Conservation (phyloP, 2,888 invertebrate genomes). For the Morpho achilles region DNA sequence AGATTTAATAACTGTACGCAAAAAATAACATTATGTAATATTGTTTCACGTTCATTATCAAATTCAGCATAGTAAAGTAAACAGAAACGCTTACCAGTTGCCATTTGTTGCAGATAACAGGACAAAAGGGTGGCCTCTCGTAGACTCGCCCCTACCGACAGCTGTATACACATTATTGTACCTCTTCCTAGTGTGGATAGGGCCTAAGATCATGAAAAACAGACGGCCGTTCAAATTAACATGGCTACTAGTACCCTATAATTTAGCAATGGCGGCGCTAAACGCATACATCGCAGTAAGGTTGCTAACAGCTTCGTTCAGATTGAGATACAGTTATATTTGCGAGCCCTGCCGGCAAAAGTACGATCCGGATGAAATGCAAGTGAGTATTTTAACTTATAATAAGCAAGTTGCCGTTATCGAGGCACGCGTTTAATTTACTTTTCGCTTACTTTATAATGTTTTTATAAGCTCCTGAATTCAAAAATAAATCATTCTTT, state of each 20-base stretch:
- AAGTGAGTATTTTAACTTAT: slow-evolving; percentile 76
- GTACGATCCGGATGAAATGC: slow-evolving; percentile 87
- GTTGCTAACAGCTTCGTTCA: slow-evolving; percentile 84
- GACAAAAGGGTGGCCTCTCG: slow-evolving; percentile 91
- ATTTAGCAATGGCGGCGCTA: slow-evolving; percentile 88
- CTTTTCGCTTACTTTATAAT: too few relatives aligned
- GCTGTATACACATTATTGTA: slow-evolving; percentile 84
- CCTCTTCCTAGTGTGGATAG: slow-evolving; percentile 86
- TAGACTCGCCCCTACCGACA: slow-evolving; percentile 89
- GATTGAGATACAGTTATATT: slow-evolving; percentile 89
- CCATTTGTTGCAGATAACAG: slow-evolving; percentile 82
- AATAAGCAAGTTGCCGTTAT: too few relatives aligned
- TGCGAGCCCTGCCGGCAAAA: slow-evolving; percentile 91
- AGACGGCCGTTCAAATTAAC: slow-evolving; percentile 87
- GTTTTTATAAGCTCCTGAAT: too few relatives aligned
- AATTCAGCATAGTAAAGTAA: background rate
- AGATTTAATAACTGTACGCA: too few relatives aligned
- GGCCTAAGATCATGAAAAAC: slow-evolving; percentile 90
- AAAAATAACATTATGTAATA: background rate
- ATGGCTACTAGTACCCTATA: slow-evolving; percentile 89
- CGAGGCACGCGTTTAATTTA: too few relatives aligned
- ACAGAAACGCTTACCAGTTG: background rate
- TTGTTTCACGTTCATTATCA: background rate
- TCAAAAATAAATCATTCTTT: too few relatives aligned
- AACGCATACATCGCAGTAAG: slow-evolving; percentile 92